These are phyloP conservation scores for Erythrolamprus reginae DNA, from an alignment of 2,113 vertebrate species.

Conservation along the genomic window DNA sequence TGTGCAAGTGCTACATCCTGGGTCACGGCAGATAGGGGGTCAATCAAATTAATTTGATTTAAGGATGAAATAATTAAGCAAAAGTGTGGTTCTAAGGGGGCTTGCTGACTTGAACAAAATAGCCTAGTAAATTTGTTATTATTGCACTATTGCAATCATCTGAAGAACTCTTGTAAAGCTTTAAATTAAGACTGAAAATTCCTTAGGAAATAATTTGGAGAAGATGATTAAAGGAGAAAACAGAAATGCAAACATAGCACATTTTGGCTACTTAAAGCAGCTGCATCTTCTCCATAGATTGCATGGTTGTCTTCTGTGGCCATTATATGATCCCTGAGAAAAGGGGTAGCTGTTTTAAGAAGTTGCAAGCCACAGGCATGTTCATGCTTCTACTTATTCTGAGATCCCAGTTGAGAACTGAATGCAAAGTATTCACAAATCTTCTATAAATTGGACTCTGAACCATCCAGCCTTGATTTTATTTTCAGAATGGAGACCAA, in stretches of 20 bases:
- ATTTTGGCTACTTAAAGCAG: not conserved
- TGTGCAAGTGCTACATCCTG: not conserved
- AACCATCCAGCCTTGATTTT: not conserved
- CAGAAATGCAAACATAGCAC: not conserved
- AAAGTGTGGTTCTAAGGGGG: not conserved
- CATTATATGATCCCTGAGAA: not conserved
- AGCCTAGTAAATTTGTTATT: not conserved
- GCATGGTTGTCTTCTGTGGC: not conserved
- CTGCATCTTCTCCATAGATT: not conserved
- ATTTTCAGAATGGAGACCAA: not conserved
- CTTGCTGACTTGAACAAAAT: not conserved
- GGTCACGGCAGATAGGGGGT: not conserved
- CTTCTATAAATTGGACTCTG: not conserved
- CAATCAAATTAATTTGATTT: not conserved
- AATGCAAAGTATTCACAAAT: not conserved
- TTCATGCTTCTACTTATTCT: not conserved
- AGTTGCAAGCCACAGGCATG: not conserved
- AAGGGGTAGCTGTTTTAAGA: not conserved
- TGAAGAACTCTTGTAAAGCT: not conserved
- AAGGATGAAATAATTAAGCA: not conserved
- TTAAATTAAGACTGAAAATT: not conserved
- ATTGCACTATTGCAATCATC: not conserved
- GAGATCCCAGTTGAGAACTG: not conserved
- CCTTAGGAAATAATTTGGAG: not conserved
- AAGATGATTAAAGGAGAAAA: not conserved